Conservation (phyloP, 2,888 invertebrate genomes). For the Ochropleura plecta region DNA sequence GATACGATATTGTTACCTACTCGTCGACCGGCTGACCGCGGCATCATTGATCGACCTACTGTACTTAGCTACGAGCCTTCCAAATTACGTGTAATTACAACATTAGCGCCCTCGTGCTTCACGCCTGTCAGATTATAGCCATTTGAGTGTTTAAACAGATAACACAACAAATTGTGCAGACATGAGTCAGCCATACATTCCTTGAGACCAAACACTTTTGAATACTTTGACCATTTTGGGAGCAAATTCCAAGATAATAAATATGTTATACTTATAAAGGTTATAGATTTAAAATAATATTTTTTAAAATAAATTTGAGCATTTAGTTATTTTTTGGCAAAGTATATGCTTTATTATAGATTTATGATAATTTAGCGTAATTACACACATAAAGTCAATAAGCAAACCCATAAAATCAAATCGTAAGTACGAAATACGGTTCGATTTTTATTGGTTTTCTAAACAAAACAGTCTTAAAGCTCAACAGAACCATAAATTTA, state of each 20-base stretch:
- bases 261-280: too few relatives aligned
- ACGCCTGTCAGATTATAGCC: conserved; percentile 39
- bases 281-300: too few relatives aligned
- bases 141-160: conserved; percentile 15
- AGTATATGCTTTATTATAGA: too few relatives aligned
- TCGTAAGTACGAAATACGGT: not conserved
- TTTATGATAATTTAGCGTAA: too few relatives aligned
- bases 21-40: not conserved
- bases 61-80: not conserved
- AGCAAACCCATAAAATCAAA: not conserved
- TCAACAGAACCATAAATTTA: too few relatives aligned
- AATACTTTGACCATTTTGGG: conserved; percentile 4
- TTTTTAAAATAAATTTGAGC: too few relatives aligned
- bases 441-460: not conserved
- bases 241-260: conserved; percentile 1
- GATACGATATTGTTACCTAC: not conserved
- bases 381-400: not conserved
- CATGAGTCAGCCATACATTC: conserved; percentile 49
- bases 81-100: conserved; percentile 29
- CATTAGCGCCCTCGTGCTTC: conserved; percentile 48
- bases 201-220: not conserved
- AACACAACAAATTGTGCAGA: conserved; percentile 31
- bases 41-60: conserved; percentile 10
- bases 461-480: too few relatives aligned
- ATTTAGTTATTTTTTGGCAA: too few relatives aligned